Evolutionary conservation across 2,888 invertebrate genomes (phyloP).

Genomic region (Drosophila planitibia): DNA sequence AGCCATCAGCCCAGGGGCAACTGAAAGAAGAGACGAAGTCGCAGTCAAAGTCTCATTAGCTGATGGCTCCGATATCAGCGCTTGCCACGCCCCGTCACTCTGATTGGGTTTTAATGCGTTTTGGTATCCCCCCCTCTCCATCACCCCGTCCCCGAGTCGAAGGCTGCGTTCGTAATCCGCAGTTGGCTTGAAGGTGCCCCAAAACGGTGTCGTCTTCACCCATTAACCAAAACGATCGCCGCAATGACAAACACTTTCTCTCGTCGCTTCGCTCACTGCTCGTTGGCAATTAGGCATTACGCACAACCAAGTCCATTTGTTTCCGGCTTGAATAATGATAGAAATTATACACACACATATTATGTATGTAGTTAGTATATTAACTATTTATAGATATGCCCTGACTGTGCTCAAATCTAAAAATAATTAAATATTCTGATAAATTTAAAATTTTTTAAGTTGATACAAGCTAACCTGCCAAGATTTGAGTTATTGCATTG

Average conservation of each 20-base stretch:
- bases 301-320: constrained; percentile 37
- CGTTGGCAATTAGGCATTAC: constrained; percentile 54
- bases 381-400: not conserved
- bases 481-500: not conserved
- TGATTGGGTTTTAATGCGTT: constrained; percentile 79
- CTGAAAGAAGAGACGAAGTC: constrained; percentile 25
- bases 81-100: constrained; percentile 42
- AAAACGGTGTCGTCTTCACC: constrained; percentile 56
- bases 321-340: constrained; percentile 12
- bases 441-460: not conserved
- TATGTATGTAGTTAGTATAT: not conserved
- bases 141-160: constrained; percentile 9
- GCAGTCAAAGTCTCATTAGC: constrained; percentile 78
- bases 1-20: constrained; percentile 40
- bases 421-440: not conserved
- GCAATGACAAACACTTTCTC: constrained; percentile 74
- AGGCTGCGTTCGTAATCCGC: constrained; percentile 35
- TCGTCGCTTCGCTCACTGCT: constrained; percentile 26
- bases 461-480: not conserved
- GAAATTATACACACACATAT: constrained; percentile 1
- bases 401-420: not conserved
- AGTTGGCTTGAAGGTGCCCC: constrained; percentile 11
- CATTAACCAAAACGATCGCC: constrained; percentile 70
- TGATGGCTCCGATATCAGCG: constrained; percentile 59
- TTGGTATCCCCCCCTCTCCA: constrained; percentile 3